Conservation (phyloP, 2,113 vertebrate species). For the Eupsittula cactorum region DNA sequence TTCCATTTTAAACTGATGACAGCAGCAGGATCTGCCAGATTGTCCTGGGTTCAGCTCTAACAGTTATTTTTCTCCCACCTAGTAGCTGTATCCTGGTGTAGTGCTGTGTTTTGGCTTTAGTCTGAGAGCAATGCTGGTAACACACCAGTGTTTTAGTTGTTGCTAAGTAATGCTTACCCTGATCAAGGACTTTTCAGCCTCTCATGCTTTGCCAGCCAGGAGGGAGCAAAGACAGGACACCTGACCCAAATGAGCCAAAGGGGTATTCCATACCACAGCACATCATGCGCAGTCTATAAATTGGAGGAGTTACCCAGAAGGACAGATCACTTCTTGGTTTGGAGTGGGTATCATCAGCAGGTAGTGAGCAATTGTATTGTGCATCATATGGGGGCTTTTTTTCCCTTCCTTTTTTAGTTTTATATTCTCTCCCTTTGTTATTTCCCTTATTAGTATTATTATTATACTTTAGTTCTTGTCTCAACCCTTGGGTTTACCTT, state of each 20-base stretch:
- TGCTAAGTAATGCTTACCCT: background rate
- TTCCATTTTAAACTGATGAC: constrained; percentile 13
- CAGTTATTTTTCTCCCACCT: background rate
- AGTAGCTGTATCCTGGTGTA: background rate
- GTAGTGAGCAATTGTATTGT: background rate
- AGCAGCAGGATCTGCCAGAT: background rate
- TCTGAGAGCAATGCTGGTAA: background rate
- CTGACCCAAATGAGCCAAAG: background rate
- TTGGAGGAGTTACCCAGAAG: background rate
- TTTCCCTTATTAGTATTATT: background rate
- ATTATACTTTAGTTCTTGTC: background rate
- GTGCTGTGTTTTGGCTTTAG: background rate
- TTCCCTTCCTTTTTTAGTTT: background rate
- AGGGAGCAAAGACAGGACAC: background rate
- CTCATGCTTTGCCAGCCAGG: background rate
- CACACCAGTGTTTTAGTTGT: background rate
- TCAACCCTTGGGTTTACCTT: background rate
- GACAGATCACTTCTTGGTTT: background rate
- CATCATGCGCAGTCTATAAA: background rate
- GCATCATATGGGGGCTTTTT: background rate
- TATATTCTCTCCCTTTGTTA: background rate
- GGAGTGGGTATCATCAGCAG: background rate
- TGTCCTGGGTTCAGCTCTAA: background rate
- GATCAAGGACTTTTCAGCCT: background rate
- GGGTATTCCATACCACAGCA: background rate